phyloP scores from a whole-genome alignment of 1,140 invertebrate genomes.

The Zaprionus ghesquierei region DNA sequence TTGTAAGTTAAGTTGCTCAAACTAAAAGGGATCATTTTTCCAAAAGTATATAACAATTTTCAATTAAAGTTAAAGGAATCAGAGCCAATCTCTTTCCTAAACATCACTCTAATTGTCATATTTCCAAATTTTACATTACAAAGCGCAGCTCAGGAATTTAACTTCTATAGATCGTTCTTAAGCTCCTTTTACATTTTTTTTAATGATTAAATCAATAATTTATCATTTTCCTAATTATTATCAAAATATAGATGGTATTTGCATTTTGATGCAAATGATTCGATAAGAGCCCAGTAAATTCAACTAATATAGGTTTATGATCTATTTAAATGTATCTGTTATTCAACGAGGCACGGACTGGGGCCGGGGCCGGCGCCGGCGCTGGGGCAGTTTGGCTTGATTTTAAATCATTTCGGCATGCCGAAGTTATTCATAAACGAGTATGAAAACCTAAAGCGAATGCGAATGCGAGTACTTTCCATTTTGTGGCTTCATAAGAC shows the following conservation, averaged over 20 bases:
- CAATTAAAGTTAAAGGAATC: too few relatives aligned
- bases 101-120: too few relatives aligned
- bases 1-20: too few relatives aligned
- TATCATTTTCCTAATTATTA: not conserved
- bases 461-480: slow-evolving; percentile 44
- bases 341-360: not conserved
- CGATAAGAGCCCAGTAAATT: not conserved
- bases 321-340: not conserved
- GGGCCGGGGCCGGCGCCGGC: too few relatives aligned
- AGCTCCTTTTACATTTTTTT: too few relatives aligned
- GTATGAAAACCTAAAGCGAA: not conserved
- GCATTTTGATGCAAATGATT: not conserved
- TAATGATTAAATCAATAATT: too few relatives aligned
- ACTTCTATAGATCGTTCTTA: too few relatives aligned
- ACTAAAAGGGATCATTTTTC: too few relatives aligned
- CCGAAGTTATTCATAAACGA: slow-evolving; percentile 35
- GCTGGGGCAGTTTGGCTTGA: not conserved
- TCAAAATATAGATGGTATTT: not conserved
- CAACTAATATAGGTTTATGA: not conserved
- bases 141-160: too few relatives aligned
- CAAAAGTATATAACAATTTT: too few relatives aligned
- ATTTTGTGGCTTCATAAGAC: slow-evolving; percentile 31
- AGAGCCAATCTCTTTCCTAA: too few relatives aligned
- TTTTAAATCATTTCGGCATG: not conserved
- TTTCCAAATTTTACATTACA: too few relatives aligned